phyloP scores from a whole-genome alignment of 2,113 vertebrate species.

The Atlantisia rogersi region DNA sequence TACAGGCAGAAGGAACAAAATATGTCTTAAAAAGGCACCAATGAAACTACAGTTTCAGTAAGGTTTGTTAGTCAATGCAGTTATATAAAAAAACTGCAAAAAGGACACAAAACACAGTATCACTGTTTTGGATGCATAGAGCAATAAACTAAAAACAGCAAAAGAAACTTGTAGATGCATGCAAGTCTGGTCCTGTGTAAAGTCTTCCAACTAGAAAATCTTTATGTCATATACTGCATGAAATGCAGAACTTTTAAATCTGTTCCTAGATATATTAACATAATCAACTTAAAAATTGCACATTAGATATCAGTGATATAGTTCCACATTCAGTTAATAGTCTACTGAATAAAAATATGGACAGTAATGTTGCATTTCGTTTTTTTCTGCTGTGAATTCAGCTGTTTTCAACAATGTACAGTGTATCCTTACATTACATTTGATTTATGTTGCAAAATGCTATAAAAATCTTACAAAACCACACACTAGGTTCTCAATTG shows the following conservation, averaged over 20 bases:
- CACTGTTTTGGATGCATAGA: not conserved
- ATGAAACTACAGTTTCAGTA: not conserved
- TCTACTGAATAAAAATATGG: not conserved
- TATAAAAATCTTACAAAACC: not conserved
- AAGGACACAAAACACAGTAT: not conserved
- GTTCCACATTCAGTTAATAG: not conserved
- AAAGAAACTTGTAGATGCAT: not conserved
- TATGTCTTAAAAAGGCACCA: not conserved
- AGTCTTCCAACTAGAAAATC: not conserved
- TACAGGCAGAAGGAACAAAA: not conserved
- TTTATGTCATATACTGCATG: not conserved
- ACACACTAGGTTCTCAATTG: not conserved
- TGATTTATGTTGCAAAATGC: not conserved
- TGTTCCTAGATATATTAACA: not conserved
- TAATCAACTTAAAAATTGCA: not conserved
- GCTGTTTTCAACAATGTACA: not conserved
- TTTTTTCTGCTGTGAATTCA: not conserved
- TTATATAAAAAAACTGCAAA: not conserved
- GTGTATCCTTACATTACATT: not conserved
- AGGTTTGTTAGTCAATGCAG: not conserved
- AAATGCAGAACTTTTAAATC: not conserved
- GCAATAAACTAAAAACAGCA: not conserved
- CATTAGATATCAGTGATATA: not conserved
- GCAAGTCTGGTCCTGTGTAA: not conserved
- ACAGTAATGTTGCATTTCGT: not conserved